phyloP scores from a whole-genome alignment of 1,140 invertebrate genomes.

The Brachionus rotundiformis region DNA sequence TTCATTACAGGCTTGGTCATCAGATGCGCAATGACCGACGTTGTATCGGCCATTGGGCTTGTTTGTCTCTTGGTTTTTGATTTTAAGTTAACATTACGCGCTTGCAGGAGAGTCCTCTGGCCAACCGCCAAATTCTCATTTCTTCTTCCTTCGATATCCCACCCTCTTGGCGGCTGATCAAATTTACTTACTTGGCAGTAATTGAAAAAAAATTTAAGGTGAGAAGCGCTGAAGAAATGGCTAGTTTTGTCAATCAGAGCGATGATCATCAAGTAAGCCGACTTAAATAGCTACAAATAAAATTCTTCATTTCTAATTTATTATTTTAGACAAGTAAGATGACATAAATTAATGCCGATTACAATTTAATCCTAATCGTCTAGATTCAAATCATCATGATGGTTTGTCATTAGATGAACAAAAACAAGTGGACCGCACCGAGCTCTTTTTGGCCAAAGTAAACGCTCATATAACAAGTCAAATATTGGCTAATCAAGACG shows the following conservation, averaged over 20 bases:
- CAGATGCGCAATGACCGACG: no score
- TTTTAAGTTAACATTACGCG: no score
- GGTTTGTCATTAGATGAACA: background rate
- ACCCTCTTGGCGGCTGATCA: no score
- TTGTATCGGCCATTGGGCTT: no score
- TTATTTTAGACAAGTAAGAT: background rate
- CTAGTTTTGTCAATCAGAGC: background rate
- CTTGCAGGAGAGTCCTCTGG: no score
- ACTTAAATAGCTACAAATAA: no score
- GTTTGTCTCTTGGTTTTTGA: background rate
- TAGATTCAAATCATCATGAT: background rate
- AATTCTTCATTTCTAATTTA: background rate
- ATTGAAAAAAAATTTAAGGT: no score
- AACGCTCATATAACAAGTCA: constrained; percentile 46
- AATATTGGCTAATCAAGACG: constrained; percentile 29
- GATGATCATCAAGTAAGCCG: background rate
- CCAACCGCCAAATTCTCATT: no score
- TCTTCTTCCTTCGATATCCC: no score
- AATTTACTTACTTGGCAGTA: no score
- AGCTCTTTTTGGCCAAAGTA: constrained; percentile 36
- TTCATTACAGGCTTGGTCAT: no score
- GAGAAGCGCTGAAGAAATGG: background rate
- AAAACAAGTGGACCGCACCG: background rate
- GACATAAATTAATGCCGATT: background rate
- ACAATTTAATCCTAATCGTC: background rate